phyloP scores from a whole-genome alignment of 2,113 vertebrate genomes.

The Nycticebus coucang region DNA sequence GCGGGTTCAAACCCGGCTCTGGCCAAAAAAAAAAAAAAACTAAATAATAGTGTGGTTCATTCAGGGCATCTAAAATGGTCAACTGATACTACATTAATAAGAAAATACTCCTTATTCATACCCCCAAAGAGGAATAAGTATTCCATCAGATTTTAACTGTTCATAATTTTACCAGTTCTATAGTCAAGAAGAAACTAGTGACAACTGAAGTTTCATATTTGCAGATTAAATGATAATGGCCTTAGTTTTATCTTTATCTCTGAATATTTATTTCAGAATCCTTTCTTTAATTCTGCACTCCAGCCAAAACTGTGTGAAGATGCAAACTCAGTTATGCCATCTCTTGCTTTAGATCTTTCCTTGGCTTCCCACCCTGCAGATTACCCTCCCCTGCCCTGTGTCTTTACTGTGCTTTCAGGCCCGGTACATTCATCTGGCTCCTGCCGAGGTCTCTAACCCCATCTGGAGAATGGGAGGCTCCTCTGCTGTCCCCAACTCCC shows the following conservation, averaged over 20 bases:
- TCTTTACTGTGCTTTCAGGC: background rate
- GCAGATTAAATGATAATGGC: background rate
- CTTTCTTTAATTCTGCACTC: slow-evolving; percentile 11
- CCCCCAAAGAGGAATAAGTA: background rate
- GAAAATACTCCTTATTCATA: background rate
- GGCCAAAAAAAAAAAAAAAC: background rate
- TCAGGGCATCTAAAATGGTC: background rate
- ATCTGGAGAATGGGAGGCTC: background rate
- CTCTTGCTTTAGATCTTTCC: background rate
- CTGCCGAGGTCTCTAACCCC: background rate
- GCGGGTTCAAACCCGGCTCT: too few relatives aligned
- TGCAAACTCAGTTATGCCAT: background rate
- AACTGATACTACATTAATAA: background rate
- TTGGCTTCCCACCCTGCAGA: background rate
- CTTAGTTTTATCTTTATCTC: slow-evolving; percentile 16
- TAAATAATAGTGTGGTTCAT: background rate
- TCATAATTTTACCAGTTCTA: background rate
- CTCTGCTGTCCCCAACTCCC: background rate
- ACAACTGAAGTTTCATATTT: background rate
- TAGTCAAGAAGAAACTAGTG: background rate
- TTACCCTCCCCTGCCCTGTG: accelerated
- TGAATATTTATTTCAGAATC: background rate
- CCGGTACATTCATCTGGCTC: background rate
- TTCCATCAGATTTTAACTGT: background rate
- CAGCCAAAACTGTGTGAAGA: background rate